Base-by-base conservation (phyloP, 2,797 vertebrate species). In the Paramormyrops hopkinsi region DNA sequence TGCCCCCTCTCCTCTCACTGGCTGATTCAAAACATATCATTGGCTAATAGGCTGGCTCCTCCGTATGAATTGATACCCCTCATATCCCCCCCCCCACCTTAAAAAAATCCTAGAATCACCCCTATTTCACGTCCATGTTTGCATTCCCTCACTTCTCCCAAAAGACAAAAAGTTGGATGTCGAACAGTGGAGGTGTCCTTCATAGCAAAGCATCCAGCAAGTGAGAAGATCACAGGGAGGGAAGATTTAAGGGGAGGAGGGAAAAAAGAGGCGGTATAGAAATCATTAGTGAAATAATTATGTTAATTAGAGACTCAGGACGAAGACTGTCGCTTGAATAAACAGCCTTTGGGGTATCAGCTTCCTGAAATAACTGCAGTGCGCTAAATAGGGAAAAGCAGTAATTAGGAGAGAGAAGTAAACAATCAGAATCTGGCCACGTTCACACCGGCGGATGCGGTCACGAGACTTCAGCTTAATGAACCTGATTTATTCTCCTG, bases 321-420 rank as follows among this genome's bases (percentile, higher is more conserved):
- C 25, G 69, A 59, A 90, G 89, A 90, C 56, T 89, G 46, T 83
- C 90, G 56, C 90, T 89, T 54, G 84, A 89, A 91, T 91, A 91
- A 92, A 92, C 76, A 90, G 89, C 91, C 91, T 82, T 59, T 73
- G 84, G 90, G 86, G 88, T 29, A 48, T 87, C 53, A 89, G 86
- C 88, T 88, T 91, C 90, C 79, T 90, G 90, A 92, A 92, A 91
- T 92, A 91, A 90, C 89, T 91, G 82, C 79, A 90, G 50, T 25
- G 54, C 88, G 86, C 89, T 88, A 90, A 91, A 88, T 86, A 88
- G 79, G 87, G 76, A 89, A 89, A 89, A 88, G 50, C n/a, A 59
- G 89, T 50, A 86, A 91, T 91, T 90, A 91, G 88, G 73, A 91
- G 79, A 88, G 54, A 91, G 90, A 91, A 91, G 92, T 89, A 90